Evolutionary conservation across 1,140 invertebrate species (phyloP), one percentile per base, ranked within the genome.

Genomic region (Caenorhabditis tropicalis): DNA sequence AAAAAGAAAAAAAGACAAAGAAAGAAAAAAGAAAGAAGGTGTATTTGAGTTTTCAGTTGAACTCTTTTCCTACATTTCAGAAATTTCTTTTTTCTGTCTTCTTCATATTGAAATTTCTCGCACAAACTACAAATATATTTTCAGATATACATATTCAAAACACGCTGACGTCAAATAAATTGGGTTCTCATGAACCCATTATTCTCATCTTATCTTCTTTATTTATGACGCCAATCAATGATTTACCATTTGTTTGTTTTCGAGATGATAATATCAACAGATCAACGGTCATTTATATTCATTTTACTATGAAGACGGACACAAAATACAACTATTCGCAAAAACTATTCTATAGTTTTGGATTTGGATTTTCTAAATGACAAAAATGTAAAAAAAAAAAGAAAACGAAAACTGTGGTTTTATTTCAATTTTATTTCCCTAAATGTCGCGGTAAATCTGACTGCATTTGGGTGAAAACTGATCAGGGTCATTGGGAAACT

Each of bases 401-500:
- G 27, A 12, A 24, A 43, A 74, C 5, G 12, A 43, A 74, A 74
- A 74, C 3, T 10, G 36, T 46, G 16, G 31, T 74, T 74, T 74
- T 74, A 74, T 74, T 74, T 46, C 36, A 15, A 43, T 74, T 46
- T 74, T 43, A 74, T 46, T 12, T 21, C 65, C 21, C 21, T 19
- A 36, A 15, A 16, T 12, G 15, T 36, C 65, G 65, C 65, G 21
- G 16, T n/a, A 65, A 58, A 58, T 29, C 27, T n/a, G 58, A 65
- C 58, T 6, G 12, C 65, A 39, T 29, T 29, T 5, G n/a, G 19
- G 19, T 1, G 36, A 43, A 74, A 74, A 43, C 36, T 74, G 65
- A 74, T 74, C 65, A 74, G 65, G 65, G 65, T 74, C 65, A 74
- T 24, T 46, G 36, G n/a, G 24, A n/a, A 43, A 31, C 43, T 65